These are phyloP conservation scores for Otocyon megalotis DNA, from an alignment of 2,113 vertebrate genomes.

Conservation along the genomic window DNA sequence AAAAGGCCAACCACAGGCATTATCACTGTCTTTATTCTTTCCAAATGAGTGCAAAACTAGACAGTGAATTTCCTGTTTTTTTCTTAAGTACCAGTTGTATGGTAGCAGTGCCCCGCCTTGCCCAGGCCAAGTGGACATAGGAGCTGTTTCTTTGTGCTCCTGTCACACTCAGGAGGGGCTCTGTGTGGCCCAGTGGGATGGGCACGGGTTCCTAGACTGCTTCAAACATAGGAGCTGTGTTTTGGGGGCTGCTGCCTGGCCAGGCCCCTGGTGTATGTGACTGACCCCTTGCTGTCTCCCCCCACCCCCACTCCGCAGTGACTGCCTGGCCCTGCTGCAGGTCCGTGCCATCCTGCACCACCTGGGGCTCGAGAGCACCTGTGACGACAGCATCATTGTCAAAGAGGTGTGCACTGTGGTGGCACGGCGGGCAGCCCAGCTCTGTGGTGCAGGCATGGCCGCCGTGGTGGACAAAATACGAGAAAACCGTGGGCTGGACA, in stretches of 20 bases:
- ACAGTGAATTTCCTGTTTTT: background rate
- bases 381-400: constrained; percentile 97
- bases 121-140: background rate
- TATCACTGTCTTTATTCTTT: background rate
- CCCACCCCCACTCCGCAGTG: constrained; percentile 83
- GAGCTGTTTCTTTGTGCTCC: background rate
- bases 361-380: constrained; percentile 95
- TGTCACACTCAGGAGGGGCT: background rate
- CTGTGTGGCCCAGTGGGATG: background rate
- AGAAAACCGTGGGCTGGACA: constrained; percentile 93
- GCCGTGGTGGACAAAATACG: constrained; percentile 97
- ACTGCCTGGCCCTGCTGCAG: constrained; percentile 96
- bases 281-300: background rate
- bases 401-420: constrained; percentile 97
- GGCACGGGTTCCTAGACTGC: background rate
- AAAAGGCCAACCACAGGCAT: rapidly evolving
- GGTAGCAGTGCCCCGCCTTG: background rate
- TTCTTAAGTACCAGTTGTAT: background rate
- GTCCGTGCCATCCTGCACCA: constrained; percentile 96
- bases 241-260: background rate
- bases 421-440: constrained; percentile 92
- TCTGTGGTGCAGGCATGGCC: constrained; percentile 95
- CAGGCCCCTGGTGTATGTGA: rapidly evolving
- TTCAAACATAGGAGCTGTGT: background rate
- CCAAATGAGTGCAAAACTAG: background rate